These are phyloP conservation scores for Squalus acanthias DNA, from an alignment of 2,797 vertebrate genomes.

Conservation along the genomic window DNA sequence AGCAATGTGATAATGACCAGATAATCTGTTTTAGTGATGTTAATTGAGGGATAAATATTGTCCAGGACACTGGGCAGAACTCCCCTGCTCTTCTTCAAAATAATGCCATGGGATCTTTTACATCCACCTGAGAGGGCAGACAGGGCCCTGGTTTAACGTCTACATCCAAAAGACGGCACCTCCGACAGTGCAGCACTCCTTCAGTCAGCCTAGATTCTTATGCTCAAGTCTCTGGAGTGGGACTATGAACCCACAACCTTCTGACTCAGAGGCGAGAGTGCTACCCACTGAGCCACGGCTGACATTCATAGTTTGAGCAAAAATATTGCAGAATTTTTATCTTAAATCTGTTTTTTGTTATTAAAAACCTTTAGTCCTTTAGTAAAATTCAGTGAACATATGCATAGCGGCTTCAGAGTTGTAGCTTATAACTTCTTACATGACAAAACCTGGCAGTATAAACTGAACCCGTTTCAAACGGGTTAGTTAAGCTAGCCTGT, in stretches of 20 bases:
- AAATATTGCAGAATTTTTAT: neutral
- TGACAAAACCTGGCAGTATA: neutral
- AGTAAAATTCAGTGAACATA: neutral
- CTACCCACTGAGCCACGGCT: too few relatives aligned
- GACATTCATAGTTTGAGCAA: neutral
- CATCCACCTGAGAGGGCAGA: too few relatives aligned
- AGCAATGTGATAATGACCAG: neutral
- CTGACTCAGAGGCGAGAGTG: too few relatives aligned
- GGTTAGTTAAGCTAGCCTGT: neutral
- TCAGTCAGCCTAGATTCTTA: too few relatives aligned
- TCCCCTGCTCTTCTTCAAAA: too few relatives aligned
- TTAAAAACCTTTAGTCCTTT: neutral
- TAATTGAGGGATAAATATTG: neutral
- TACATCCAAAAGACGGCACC: too few relatives aligned
- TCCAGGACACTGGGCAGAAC: too few relatives aligned
- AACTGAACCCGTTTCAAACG: neutral
- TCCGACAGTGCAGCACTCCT: too few relatives aligned
- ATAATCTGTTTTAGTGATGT: neutral
- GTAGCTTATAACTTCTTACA: neutral
- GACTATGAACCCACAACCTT: too few relatives aligned
- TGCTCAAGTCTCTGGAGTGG: too few relatives aligned
- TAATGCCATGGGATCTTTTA: too few relatives aligned
- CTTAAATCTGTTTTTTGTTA: neutral
- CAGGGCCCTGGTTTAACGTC: too few relatives aligned
- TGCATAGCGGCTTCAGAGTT: neutral